These are phyloP conservation scores for Percina caprodes DNA, from an alignment of 2,113 vertebrate species.

Conservation along the genomic window DNA sequence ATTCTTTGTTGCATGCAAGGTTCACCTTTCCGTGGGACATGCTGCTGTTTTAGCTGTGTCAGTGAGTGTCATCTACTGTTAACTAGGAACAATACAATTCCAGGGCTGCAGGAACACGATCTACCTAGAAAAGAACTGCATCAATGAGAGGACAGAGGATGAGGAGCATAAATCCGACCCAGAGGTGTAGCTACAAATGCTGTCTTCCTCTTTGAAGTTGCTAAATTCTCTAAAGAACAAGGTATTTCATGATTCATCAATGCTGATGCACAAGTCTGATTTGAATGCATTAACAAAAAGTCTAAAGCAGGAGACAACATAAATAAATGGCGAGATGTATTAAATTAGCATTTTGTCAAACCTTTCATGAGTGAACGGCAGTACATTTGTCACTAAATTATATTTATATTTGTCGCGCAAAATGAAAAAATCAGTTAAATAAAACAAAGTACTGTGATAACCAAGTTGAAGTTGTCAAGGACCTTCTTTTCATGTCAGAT, in stretches of 20 bases:
- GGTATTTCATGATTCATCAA: not conserved
- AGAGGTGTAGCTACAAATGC: not conserved
- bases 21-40: slow-evolving; percentile 27
- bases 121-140: not conserved
- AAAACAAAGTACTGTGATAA: not conserved
- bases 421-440: not conserved
- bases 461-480: not conserved
- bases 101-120: slow-evolving; percentile 11
- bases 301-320: too few species aligned
- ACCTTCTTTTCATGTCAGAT: slow-evolving; percentile 7
- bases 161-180: slow-evolving; percentile 11
- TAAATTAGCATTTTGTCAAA: not conserved
- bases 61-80: slow-evolving; percentile 21
- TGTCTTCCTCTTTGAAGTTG: not conserved
- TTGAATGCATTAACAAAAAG: not conserved
- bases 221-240: not conserved
- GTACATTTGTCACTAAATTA: not conserved
- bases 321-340: not conserved
- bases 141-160: not conserved
- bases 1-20: slow-evolving; percentile 50
- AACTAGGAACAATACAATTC: slow-evolving; percentile 4
- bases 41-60: slow-evolving; percentile 44
- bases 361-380: not conserved
- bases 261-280: not conserved
- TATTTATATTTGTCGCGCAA: not conserved